A percentile compares a stretch with the other conserved stretches of the same genome.
These are phyloP conservation scores for Agonopterix arenella DNA, from an alignment of 2,888 invertebrate species.

Conservation along the genomic window DNA sequence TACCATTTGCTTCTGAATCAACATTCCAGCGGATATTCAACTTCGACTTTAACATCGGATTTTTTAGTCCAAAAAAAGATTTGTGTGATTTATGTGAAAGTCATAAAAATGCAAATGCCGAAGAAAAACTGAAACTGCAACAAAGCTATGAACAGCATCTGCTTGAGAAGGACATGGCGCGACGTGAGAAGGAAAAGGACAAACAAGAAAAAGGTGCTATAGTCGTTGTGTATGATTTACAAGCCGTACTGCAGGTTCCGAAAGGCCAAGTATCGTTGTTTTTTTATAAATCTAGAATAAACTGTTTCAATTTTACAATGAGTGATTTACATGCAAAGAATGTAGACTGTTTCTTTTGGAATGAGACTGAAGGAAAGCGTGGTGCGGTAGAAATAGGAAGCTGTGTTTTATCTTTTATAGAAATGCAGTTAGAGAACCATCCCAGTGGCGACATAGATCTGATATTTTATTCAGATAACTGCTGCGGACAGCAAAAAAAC, in stretches of 20 bases:
- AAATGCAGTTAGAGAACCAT: constrained; percentile 1
- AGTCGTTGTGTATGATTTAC: neutral
- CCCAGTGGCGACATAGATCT: neutral
- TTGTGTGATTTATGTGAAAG: constrained; percentile 10
- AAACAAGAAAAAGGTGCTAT: neutral
- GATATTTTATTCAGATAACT: constrained; percentile 12
- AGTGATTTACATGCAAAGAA: constrained; percentile 9
- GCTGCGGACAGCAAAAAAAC: constrained; percentile 13
- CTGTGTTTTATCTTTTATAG: constrained; percentile 6
- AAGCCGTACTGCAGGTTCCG: constrained; percentile 6
- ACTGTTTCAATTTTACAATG: constrained; percentile 8
- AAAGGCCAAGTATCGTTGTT: constrained; percentile 4
- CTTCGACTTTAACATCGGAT: constrained; percentile 6
- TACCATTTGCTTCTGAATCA: neutral
- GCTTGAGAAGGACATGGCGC: neutral
- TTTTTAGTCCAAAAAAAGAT: constrained; percentile 8
- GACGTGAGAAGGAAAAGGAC: neutral
- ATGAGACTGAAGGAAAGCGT: constrained; percentile 9
- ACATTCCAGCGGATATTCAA: constrained; percentile 1
- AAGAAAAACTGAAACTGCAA: constrained; percentile 1
- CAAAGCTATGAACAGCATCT: neutral
- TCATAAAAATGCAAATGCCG: constrained; percentile 11
- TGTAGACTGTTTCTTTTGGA: constrained; percentile 11
- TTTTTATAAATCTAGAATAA: neutral
- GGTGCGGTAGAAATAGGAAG: constrained; percentile 7